Evolutionary conservation across 2,113 vertebrate genomes (phyloP).

Genomic region (Pandion haliaetus): DNA sequence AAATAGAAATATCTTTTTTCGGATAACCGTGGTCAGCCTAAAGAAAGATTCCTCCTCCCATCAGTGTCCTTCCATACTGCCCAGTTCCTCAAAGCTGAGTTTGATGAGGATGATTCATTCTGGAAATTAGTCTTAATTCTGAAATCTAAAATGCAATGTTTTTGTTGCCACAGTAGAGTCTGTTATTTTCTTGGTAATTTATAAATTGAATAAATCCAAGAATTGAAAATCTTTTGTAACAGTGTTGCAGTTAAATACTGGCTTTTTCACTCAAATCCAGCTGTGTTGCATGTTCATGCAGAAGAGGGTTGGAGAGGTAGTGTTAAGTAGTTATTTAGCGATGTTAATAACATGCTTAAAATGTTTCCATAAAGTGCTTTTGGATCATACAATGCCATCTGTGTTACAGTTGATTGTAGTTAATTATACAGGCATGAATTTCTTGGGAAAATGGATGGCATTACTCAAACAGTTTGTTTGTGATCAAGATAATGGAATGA

Average conservation of each 20-base stretch:
- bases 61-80: background rate
- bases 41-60: background rate
- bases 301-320: background rate
- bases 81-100: background rate
- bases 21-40: background rate
- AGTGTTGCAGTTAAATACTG: background rate
- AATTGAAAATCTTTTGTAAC: background rate
- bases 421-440: slow-evolving; percentile 44
- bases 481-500: background rate
- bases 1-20: background rate
- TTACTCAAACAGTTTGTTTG: background rate
- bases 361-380: background rate
- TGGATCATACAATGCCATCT: slow-evolving; percentile 37
- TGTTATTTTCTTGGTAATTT: slow-evolving; percentile 26
- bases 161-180: background rate
- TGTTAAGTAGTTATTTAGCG: slow-evolving; percentile 40
- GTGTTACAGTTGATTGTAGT: slow-evolving; percentile 46
- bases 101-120: background rate
- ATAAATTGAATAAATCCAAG: slow-evolving; percentile 24
- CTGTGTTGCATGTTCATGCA: slow-evolving; percentile 51
- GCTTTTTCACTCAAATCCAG: slow-evolving; percentile 15
- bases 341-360: slow-evolving; percentile 47
- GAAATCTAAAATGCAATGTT: background rate
- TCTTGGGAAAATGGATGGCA: background rate
- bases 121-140: background rate